phyloP scores from a whole-genome alignment of 2,113 vertebrate species.

The Scortum barcoo region DNA sequence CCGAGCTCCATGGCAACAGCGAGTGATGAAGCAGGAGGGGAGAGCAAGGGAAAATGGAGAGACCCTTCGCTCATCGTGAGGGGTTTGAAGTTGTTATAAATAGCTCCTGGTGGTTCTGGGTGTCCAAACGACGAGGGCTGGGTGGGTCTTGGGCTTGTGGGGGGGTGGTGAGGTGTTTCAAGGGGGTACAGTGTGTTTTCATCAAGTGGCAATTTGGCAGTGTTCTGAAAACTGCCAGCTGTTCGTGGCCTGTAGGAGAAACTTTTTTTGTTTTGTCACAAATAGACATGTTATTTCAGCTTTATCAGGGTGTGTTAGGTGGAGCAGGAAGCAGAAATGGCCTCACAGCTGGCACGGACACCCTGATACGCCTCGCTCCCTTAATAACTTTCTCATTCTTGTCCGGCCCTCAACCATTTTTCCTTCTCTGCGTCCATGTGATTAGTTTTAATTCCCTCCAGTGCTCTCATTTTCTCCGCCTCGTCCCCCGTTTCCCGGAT shows the following conservation, averaged over 20 bases:
- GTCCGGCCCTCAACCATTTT: slow-evolving; percentile 39
- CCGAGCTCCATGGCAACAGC: slow-evolving; percentile 83
- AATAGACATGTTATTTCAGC: slow-evolving; percentile 46
- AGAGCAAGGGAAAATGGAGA: slow-evolving; percentile 37
- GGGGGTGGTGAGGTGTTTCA: slow-evolving; percentile 13
- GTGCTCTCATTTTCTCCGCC: slow-evolving; percentile 37
- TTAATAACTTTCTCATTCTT: slow-evolving; percentile 32
- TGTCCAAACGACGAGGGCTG: slow-evolving; percentile 39
- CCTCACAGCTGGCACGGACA: slow-evolving; percentile 20
- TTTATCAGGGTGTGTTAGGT: slow-evolving; percentile 14
- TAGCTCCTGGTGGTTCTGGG: slow-evolving; percentile 76
- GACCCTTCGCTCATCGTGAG: slow-evolving; percentile 59
- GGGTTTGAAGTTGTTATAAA: slow-evolving; percentile 77
- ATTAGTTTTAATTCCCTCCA: slow-evolving; percentile 48
- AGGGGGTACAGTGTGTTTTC: slow-evolving; percentile 46
- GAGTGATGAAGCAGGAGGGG: slow-evolving; percentile 38
- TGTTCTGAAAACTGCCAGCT: slow-evolving; percentile 25
- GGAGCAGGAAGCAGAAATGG: slow-evolving; percentile 46
- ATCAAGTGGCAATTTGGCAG: slow-evolving; percentile 46
- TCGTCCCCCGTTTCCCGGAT: slow-evolving; percentile 8
- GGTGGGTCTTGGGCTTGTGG: slow-evolving; percentile 2
- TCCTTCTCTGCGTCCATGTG: slow-evolving; percentile 24
- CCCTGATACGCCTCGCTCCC: background rate
- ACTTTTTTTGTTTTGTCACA: slow-evolving; percentile 43
- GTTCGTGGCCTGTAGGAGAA: slow-evolving; percentile 19